These are phyloP conservation scores for Thalpophila matura DNA, from an alignment of 2,888 invertebrate genomes.

Conservation along the genomic window DNA sequence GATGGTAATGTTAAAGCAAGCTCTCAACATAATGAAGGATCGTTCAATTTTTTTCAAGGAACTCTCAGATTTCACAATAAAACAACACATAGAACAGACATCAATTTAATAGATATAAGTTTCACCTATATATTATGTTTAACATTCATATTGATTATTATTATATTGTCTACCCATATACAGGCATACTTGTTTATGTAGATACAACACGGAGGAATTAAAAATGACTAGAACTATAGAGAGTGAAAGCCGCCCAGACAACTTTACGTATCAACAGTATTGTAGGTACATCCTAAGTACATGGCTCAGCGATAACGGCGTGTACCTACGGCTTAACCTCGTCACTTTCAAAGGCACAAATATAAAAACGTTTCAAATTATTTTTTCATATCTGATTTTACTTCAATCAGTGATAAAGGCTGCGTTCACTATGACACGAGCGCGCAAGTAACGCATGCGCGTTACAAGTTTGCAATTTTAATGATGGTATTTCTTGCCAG, in stretches of 20 bases:
- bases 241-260: constrained; percentile 84
- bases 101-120: constrained; percentile 90
- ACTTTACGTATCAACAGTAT: constrained; percentile 53
- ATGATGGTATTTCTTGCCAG: no score
- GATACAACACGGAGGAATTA: constrained; percentile 86
- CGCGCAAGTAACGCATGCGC: not conserved
- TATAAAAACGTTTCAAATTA: no score
- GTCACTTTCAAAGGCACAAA: constrained; percentile 19
- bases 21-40: no score
- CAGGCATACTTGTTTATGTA: constrained; percentile 85
- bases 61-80: constrained; percentile 69
- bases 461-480: no score
- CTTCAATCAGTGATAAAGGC: not conserved
- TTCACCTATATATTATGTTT: constrained; percentile 88
- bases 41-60: constrained; percentile 58
- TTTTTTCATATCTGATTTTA: no score
- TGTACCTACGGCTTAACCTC: constrained; percentile 6
- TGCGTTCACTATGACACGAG: constrained; percentile 2
- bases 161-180: constrained; percentile 88
- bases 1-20: not conserved
- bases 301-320: constrained; percentile 36
- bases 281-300: constrained; percentile 57
- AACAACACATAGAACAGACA: constrained; percentile 87
- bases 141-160: constrained; percentile 89
- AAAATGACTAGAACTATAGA: constrained; percentile 89